Percentiles rank a stretch among this genome's conserved stretches.
Conservation (phyloP, 2,113 vertebrate genomes). For the Amphilophus citrinellus region DNA sequence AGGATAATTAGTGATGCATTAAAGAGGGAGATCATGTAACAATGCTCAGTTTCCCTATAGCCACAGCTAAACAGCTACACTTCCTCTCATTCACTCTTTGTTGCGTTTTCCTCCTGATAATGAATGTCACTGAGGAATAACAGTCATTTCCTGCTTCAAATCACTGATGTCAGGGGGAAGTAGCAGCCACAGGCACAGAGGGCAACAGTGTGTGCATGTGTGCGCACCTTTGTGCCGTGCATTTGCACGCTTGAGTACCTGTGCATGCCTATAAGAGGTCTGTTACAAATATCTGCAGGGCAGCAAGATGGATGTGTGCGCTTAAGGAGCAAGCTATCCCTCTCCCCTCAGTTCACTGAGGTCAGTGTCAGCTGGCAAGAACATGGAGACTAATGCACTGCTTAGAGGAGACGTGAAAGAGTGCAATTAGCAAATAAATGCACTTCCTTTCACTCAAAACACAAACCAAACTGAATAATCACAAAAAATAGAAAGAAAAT, state of each 20-base stretch:
- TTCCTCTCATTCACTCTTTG: conserved; percentile 55
- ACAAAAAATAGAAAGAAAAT: background rate
- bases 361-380: conserved; percentile 50
- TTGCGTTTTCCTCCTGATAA: conserved; percentile 59
- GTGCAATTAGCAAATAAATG: conserved; percentile 4
- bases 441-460: background rate
- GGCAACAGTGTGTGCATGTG: background rate
- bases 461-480: background rate
- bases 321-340: conserved; percentile 28
- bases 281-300: conserved; percentile 53
- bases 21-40: conserved; percentile 40
- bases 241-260: conserved; percentile 37
- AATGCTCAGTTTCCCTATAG: conserved; percentile 33
- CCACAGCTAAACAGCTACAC: conserved; percentile 10
- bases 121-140: conserved; percentile 60
- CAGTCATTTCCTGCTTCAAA: conserved; percentile 65
- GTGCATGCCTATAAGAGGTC: conserved; percentile 20
- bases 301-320: conserved; percentile 60
- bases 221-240: background rate
- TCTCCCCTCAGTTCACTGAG: conserved; percentile 47
- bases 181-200: conserved; percentile 33
- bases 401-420: conserved; percentile 4
- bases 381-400: conserved; percentile 35
- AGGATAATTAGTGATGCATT: conserved; percentile 44
- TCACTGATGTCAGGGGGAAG: conserved; percentile 52